Evolutionary conservation across 2,113 vertebrate genomes (phyloP).

Genomic region (Amblyornis subalaris): DNA sequence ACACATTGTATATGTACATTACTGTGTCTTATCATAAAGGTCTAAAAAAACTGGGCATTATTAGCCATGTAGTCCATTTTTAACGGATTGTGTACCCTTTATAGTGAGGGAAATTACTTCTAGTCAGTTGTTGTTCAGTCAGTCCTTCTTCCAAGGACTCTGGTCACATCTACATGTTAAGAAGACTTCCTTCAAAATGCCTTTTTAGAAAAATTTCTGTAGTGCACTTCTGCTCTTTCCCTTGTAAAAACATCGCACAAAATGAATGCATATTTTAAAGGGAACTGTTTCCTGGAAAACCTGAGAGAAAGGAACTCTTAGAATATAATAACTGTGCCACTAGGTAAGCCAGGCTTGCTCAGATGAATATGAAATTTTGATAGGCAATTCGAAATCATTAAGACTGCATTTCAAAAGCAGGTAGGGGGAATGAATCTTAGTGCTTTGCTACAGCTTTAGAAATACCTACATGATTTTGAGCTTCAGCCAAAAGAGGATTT

Average conservation of each 20-base stretch:
- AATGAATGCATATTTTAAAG: background rate
- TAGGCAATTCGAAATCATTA: background rate
- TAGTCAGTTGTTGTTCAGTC: background rate
- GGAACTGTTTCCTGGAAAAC: background rate
- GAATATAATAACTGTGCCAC: background rate
- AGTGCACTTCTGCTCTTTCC: background rate
- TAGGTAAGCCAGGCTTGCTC: background rate
- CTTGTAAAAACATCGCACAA: background rate
- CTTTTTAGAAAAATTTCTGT: background rate
- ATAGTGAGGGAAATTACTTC: background rate
- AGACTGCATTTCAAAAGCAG: background rate
- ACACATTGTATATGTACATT: background rate
- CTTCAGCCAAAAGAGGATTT: background rate
- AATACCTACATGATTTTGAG: background rate
- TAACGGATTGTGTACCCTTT: background rate
- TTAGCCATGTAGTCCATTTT: constrained; percentile 20
- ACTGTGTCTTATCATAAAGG: background rate
- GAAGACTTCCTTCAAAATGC: background rate
- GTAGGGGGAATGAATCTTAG: background rate
- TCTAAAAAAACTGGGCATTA: constrained; percentile 10
- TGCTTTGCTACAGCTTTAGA: background rate
- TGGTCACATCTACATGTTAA: background rate
- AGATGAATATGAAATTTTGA: background rate
- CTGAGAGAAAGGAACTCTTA: background rate
- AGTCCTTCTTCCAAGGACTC: background rate